Evolutionary conservation across 37 sponge, comb jelly and placozoan species (phyloP).

Genomic region (Oopsacas minuta): DNA sequence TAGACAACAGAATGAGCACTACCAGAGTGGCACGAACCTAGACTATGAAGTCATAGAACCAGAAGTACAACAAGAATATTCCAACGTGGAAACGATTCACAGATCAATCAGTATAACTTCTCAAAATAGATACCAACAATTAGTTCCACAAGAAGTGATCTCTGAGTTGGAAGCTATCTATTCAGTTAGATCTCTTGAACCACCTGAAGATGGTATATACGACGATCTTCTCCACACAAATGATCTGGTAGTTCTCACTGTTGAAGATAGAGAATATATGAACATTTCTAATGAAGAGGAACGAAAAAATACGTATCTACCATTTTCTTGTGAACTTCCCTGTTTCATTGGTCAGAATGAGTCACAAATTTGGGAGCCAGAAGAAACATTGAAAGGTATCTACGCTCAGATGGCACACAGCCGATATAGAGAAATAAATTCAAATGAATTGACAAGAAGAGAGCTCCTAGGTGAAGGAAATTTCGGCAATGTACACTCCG

Average conservation of each 20-base stretch:
- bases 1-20: background rate
- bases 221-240: background rate
- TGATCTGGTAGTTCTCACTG: background rate
- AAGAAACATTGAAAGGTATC: background rate
- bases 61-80: background rate
- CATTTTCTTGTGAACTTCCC: background rate
- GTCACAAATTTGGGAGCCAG: background rate
- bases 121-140: background rate
- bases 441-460: background rate
- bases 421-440: background rate
- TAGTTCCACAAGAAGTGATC: background rate
- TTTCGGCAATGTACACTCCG: background rate
- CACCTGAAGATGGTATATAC: background rate
- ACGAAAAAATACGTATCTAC: background rate
- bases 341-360: background rate
- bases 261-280: background rate
- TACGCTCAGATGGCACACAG: background rate
- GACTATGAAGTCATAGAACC: background rate
- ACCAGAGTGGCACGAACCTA: background rate
- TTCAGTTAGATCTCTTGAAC: background rate
- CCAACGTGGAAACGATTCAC: background rate
- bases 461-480: conserved; percentile 3
- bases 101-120: background rate
- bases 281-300: background rate
- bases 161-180: background rate